phyloP scores from a whole-genome alignment of 2,113 vertebrate species.

The Phalacrocorax carbo region DNA sequence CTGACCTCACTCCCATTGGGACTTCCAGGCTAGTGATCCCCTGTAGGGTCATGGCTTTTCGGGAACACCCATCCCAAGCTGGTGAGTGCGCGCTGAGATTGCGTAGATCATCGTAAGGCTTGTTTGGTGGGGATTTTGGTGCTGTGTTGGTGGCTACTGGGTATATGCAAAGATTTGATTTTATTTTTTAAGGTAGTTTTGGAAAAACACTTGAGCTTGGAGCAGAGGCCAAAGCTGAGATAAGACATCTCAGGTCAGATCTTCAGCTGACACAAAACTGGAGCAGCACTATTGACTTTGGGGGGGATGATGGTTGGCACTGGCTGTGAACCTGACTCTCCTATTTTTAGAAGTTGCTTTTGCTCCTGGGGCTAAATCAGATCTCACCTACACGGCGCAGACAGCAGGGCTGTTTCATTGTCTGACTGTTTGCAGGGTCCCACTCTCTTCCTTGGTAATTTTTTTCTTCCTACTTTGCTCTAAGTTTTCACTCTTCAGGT shows the following conservation, averaged over 20 bases:
- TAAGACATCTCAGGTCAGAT: neutral
- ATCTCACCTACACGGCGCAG: neutral
- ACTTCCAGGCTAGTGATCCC: neutral
- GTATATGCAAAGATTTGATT: rapidly evolving
- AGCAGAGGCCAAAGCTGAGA: neutral
- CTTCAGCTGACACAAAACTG: neutral
- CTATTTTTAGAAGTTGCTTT: slow-evolving; percentile 29
- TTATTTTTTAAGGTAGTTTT: neutral
- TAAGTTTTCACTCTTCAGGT: neutral
- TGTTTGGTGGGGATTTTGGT: neutral
- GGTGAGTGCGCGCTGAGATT: rapidly evolving
- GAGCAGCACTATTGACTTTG: neutral
- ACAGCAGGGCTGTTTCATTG: neutral
- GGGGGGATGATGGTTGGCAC: neutral
- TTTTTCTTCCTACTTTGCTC: neutral
- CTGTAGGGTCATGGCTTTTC: neutral
- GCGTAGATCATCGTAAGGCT: rapidly evolving
- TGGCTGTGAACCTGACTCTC: neutral
- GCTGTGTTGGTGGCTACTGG: neutral
- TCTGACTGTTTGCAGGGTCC: neutral
- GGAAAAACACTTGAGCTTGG: neutral
- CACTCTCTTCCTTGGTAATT: neutral
- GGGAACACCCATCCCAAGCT: neutral
- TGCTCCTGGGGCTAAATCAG: neutral
- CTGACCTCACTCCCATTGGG: neutral